These are phyloP conservation scores for Pocillopora meandrina DNA, from an alignment of 92 coral and sea anemone species.

Conservation along the genomic window DNA sequence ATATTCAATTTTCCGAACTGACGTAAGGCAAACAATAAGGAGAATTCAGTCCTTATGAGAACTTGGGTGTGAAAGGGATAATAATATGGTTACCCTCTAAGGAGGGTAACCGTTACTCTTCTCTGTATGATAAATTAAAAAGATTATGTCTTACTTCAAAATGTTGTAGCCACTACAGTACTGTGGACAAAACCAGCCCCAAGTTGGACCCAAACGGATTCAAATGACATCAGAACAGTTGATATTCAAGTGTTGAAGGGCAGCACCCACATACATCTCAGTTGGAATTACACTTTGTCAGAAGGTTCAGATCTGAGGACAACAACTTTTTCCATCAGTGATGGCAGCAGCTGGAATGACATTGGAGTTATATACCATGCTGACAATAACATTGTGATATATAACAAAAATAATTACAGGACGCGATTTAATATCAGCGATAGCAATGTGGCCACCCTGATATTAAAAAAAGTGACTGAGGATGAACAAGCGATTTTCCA, in stretches of 20 bases:
- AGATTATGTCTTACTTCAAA: neutral
- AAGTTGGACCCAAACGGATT: neutral
- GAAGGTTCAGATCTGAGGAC: neutral
- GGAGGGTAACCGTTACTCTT: too few species aligned
- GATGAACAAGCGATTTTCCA: neutral
- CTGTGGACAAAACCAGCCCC: neutral
- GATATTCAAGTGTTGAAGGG: neutral
- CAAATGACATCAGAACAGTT: neutral
- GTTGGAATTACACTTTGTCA: neutral
- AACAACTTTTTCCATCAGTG: neutral
- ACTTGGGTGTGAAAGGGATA: too few species aligned
- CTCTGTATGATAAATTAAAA: neutral
- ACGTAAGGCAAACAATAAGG: too few species aligned
- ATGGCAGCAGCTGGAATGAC: neutral
- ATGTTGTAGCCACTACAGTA: neutral
- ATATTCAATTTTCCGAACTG: too few species aligned
- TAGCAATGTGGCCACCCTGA: slow-evolving; percentile 6
- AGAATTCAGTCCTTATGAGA: too few species aligned
- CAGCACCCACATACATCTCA: neutral
- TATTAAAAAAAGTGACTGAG: neutral
- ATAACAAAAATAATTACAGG: neutral
- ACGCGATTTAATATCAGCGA: neutral
- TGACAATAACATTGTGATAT: neutral
- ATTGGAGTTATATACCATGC: neutral
- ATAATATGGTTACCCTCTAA: too few species aligned